Evolutionary conservation across 2,113 vertebrate genomes (phyloP).

Genomic region (Galeopterus variegatus): DNA sequence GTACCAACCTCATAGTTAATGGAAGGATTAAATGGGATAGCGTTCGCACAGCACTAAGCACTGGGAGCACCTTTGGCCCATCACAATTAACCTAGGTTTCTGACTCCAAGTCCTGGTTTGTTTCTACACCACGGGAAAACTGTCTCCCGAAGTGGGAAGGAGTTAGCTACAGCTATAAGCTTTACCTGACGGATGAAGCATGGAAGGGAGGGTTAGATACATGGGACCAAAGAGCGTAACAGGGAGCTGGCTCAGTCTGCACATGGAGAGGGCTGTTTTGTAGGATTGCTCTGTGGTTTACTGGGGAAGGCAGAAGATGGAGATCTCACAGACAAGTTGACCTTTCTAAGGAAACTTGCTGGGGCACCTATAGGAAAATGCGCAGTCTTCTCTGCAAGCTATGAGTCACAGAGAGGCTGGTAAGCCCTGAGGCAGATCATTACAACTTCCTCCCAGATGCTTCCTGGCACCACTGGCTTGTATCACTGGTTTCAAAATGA

Average conservation of each 20-base stretch:
- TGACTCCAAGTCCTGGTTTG: not conserved
- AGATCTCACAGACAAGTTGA: not conserved
- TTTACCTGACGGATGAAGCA: not conserved
- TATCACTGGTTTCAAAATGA: slow-evolving; percentile 52
- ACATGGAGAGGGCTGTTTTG: not conserved
- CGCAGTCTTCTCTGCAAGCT: slow-evolving; percentile 32
- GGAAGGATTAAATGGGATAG: not conserved
- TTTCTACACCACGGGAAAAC: not conserved
- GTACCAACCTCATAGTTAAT: not conserved
- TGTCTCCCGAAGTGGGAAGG: not conserved
- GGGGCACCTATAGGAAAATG: slow-evolving; percentile 55
- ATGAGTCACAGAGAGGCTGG: slow-evolving; percentile 50
- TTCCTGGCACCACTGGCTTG: slow-evolving; percentile 67
- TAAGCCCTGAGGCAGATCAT: slow-evolving; percentile 44
- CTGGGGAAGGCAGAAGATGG: not conserved
- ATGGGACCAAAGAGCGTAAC: not conserved
- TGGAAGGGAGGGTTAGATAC: not conserved
- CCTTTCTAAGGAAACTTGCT: slow-evolving; percentile 37
- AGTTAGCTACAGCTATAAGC: not conserved
- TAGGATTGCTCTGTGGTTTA: not conserved
- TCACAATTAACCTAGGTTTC: not conserved
- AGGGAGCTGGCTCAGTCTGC: not conserved
- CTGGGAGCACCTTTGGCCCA: not conserved
- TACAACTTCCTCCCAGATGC: slow-evolving; percentile 56
- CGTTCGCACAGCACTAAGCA: not conserved